A percentile compares a stretch with the other conserved stretches of the same genome.
phyloP scores from a whole-genome alignment of 2,888 invertebrate species.

The Rhingia rostrata region DNA sequence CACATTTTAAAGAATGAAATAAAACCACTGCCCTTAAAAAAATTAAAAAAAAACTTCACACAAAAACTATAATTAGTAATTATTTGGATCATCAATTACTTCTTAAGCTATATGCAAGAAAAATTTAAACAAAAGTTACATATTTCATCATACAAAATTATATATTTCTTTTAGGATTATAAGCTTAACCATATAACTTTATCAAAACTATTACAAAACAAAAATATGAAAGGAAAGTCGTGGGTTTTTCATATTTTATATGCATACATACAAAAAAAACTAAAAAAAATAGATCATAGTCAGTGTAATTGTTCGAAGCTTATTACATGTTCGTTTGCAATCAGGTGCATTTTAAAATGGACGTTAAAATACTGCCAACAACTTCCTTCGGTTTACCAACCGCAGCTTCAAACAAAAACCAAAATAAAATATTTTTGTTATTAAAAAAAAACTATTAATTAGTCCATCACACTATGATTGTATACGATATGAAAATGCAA shows the following conservation, averaged over 20 bases:
- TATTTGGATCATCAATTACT: conserved; percentile 60
- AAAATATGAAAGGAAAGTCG: conserved; percentile 60
- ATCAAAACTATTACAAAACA: conserved; percentile 52
- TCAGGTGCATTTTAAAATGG: conserved; percentile 54
- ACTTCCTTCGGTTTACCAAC: neutral
- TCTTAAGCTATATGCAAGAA: conserved; percentile 51
- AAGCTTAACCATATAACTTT: conserved; percentile 64
- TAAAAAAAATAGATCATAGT: conserved; percentile 51
- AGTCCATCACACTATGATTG: conserved; percentile 41
- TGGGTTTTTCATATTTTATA: conserved; percentile 70
- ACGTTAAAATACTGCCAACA: conserved; percentile 38
- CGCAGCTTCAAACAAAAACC: no score
- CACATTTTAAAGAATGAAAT: conserved; percentile 17
- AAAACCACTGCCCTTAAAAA: conserved; percentile 64
- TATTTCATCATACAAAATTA: conserved; percentile 52
- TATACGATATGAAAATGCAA: conserved; percentile 28
- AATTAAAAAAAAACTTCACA: conserved; percentile 28
- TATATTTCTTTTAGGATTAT: conserved; percentile 70
- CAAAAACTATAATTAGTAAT: conserved; percentile 50
- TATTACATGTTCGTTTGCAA: conserved; percentile 36
- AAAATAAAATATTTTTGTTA: conserved; percentile 1
- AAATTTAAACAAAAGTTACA: conserved; percentile 31
- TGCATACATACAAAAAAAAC: conserved; percentile 60
- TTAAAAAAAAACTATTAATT: conserved; percentile 6
- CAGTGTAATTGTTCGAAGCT: conserved; percentile 53